Percentiles rank a stretch among this genome's conserved stretches.
Evolutionary conservation across 2,888 invertebrate species (phyloP).

Genomic region (Clusia tigrina): DNA sequence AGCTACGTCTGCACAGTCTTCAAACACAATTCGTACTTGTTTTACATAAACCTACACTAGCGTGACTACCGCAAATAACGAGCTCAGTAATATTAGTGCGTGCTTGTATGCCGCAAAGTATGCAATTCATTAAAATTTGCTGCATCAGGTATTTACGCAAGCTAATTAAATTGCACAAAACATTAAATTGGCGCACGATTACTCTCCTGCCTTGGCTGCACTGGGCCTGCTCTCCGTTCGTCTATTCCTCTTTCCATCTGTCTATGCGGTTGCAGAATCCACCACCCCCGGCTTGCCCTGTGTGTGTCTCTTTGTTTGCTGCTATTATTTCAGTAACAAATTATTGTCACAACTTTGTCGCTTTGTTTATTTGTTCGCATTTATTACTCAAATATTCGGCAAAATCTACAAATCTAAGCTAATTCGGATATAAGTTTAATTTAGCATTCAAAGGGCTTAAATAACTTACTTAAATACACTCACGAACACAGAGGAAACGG

Average conservation of each 20-base stretch:
- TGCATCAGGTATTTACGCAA: not conserved
- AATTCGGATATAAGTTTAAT: not conserved
- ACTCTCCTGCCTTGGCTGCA: not conserved
- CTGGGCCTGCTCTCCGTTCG: not conserved
- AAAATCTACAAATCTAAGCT: slow-evolving; percentile 4
- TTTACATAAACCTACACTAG: too few relatives aligned
- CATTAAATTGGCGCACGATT: too few relatives aligned
- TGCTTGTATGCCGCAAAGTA: slow-evolving; percentile 1
- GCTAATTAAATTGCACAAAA: not conserved
- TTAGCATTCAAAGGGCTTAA: slow-evolving; percentile 1
- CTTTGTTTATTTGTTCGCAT: slow-evolving; percentile 8
- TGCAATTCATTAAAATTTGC: slow-evolving; percentile 6
- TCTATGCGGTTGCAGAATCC: not conserved
- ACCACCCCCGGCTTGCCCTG: not conserved
- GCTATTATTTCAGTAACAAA: too few relatives aligned
- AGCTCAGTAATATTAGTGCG: too few relatives aligned
- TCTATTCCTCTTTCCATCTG: not conserved
- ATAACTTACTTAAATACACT: slow-evolving; percentile 2
- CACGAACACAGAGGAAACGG: not conserved
- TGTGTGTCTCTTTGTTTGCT: not conserved
- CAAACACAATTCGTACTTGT: too few relatives aligned
- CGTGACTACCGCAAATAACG: not conserved
- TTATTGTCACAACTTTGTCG: not conserved
- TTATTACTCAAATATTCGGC: slow-evolving; percentile 6
- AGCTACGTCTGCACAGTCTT: not conserved